Evolutionary conservation across 2,113 vertebrate genomes (phyloP), one percentile per base, ranked within the genome.

Genomic region (Percopsis transmontana): DNA sequence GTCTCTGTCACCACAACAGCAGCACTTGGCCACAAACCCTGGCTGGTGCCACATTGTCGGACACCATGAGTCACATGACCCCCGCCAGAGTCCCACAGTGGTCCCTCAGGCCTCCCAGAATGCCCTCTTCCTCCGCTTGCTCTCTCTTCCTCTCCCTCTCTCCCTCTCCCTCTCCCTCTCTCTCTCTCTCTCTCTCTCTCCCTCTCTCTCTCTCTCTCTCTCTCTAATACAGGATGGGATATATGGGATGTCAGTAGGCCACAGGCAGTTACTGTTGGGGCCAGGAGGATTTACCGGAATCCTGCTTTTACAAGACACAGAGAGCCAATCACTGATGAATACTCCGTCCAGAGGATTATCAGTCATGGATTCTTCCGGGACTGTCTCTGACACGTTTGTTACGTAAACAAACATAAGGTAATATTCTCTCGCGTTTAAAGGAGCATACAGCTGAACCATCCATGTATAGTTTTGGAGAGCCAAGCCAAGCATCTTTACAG

Each of bases 21-120:
- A 75, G 66, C 66, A 51, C 54, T 69, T 63, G 75, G 80, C 84
- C 87, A 79, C 87, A 87, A 86, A 85, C 72, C 60, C 67, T 62
- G 77, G 54, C 81, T 89, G 82, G 88, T 89, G 86, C 86, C 89
- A 83, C 60, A 23, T 70, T 80, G 88, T 86, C 85, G 82, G 85
- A 85, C 83, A 77, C 69, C 10, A 6, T 47, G 47, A 82, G 83
- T 89, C 89, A 89, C 86, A 87, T 85, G 84, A 89, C 86, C 82
- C 75, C 19, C 33, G 42, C 53, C 64, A 58, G 53, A 18, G 72
- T 82, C 84, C 85, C 82, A 60, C 79, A 79, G 79, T 72, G 59
- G 62, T 85, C 81, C 79, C 82, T 66, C 65, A 58, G 63, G 85
- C 71, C 63, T 81, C 74, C 72, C 79, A 76, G 71, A 81, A 83